Evolutionary conservation across 2,888 invertebrate species (phyloP).

Genomic region (Amphipoea lucens): DNA sequence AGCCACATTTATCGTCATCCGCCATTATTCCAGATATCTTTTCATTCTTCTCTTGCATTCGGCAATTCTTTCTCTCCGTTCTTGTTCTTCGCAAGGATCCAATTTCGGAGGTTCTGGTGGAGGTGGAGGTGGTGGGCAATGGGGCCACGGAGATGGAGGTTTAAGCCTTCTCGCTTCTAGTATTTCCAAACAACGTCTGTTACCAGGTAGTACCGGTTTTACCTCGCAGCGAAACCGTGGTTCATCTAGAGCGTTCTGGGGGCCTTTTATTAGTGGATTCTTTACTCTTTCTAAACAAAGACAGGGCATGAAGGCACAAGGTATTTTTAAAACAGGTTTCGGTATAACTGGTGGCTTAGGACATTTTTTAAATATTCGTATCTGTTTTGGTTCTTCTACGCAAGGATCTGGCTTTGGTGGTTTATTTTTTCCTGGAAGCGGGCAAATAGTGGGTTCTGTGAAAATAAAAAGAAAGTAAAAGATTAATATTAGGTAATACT

Average conservation of each 20-base stretch:
- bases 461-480: slow-evolving; percentile 1
- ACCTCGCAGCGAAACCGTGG: slow-evolving; percentile 16
- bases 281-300: slow-evolving; percentile 50
- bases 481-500: background rate
- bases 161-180: slow-evolving; percentile 10
- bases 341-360: slow-evolving; percentile 2
- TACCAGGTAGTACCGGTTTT: slow-evolving; percentile 39
- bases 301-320: slow-evolving; percentile 11
- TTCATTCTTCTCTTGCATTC: slow-evolving; percentile 76
- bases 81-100: slow-evolving; percentile 76
- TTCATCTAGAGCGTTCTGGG: background rate
- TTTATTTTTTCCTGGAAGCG: background rate
- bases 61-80: slow-evolving; percentile 63
- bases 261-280: slow-evolving; percentile 6
- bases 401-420: background rate
- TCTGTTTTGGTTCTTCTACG: background rate
- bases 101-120: slow-evolving; percentile 72
- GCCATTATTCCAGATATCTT: slow-evolving; percentile 78
- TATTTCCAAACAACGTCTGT: slow-evolving; percentile 73
- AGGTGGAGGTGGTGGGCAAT: slow-evolving; percentile 71
- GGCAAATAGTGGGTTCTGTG: background rate
- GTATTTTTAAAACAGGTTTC: background rate
- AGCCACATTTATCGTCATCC: slow-evolving; percentile 43
- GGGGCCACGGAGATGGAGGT: slow-evolving; percentile 71
- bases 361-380: background rate